These are phyloP conservation scores for Enteromius mattozi DNA, from an alignment of 2,797 vertebrate genomes.

Conservation along the genomic window DNA sequence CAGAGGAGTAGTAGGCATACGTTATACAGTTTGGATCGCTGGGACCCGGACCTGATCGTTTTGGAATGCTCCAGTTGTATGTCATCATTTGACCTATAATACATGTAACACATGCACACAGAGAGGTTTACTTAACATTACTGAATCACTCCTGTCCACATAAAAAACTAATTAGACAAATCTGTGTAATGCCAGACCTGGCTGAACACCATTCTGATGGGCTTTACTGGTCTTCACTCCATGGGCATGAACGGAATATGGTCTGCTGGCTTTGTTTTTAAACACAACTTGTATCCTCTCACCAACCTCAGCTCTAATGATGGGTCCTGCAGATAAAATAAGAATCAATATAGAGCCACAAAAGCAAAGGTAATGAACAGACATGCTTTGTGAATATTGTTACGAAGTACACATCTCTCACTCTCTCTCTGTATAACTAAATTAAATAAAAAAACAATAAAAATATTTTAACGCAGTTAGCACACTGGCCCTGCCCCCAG, in stretches of 20 bases:
- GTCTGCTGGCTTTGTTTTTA: conserved; percentile 82
- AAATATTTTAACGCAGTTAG: too few species aligned
- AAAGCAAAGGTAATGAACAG: not conserved
- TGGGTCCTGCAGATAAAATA: conserved; percentile 51
- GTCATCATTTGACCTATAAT: conserved; percentile 76
- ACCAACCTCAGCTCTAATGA: conserved; percentile 70
- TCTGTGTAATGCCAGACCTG: conserved; percentile 70
- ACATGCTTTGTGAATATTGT: not conserved
- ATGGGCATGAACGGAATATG: conserved; percentile 81
- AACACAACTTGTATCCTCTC: conserved; percentile 81
- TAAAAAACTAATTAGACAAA: not conserved
- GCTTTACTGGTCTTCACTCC: conserved; percentile 74
- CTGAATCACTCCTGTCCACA: not conserved
- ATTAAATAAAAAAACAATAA: not conserved
- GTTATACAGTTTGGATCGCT: conserved; percentile 83
- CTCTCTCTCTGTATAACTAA: not conserved
- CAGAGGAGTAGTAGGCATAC: conserved; percentile 71
- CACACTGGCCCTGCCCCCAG: too few species aligned
- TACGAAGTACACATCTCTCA: not conserved
- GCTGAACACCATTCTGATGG: conserved; percentile 70
- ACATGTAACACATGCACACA: not conserved
- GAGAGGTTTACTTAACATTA: not conserved
- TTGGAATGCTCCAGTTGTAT: conserved; percentile 82
- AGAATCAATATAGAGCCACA: not conserved
- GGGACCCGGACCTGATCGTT: conserved; percentile 78